Base-by-base conservation (phyloP, 2,888 invertebrate genomes). In the Tetragonula carbonaria region DNA sequence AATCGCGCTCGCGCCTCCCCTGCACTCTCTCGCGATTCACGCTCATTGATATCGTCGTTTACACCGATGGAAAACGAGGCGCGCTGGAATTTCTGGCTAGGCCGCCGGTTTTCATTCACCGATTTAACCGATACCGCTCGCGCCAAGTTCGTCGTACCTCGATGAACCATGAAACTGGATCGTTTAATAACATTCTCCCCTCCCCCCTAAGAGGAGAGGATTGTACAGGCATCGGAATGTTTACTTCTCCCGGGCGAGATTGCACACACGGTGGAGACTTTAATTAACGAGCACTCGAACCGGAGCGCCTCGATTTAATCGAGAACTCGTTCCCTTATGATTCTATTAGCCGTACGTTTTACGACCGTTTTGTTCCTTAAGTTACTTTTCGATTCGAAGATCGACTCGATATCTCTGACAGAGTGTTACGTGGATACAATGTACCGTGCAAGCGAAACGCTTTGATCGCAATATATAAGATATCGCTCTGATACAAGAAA, bases 31-130 rank as follows among this genome's bases (percentile, higher is more conserved):
- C 59, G 62, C 74, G 80, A 79, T 85, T 79, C 81, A 68, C 57
- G 75, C 83, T 78, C 87, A 88, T 88, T 86, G 88, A 88, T 88
- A 85, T 77, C 72, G 74, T 57, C n/a, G 28, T n/a, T 63, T 33
- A 3, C 21, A 28, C 59, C 50, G 67, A 80, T 66, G 68, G 63
- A 82, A 51, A 82, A 86, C 80, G 73, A 50, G 76, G 72, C 74
- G 55, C 71, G 38, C 2, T 62, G 73, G 78, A 75, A 85, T 74
- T 51, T 75, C 50, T 53, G 11, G 4, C 33, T n/a, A 51, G 21
- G 38, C 33, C 18, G 23, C 8, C 65, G 21, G 62, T 68, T 80
- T 80, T 78, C 74, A 74, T 75, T 72, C 79, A 65, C 28, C 45
- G 57, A 73, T 83, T 70, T 14, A 50, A 75, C 13, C 76, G 76